These are phyloP conservation scores for Melinaea marsaeus DNA, from an alignment of 2,888 invertebrate genomes.

Conservation along the genomic window DNA sequence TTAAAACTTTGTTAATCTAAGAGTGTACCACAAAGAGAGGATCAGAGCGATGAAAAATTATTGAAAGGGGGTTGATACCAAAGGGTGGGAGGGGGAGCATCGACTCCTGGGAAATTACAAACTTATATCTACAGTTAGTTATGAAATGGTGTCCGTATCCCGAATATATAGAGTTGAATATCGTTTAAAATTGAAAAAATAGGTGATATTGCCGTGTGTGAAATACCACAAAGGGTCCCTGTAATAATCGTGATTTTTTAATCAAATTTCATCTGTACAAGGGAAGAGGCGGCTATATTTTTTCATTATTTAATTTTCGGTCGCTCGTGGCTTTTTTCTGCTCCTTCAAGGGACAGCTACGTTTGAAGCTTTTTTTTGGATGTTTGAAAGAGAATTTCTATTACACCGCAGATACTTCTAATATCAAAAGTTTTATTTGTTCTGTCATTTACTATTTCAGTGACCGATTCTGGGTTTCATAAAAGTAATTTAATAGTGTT, in stretches of 20 bases:
- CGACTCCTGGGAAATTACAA: conserved; percentile 65
- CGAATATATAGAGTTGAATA: conserved; percentile 30
- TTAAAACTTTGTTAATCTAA: conserved; percentile 78
- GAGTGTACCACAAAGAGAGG: conserved; percentile 72
- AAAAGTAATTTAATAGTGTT: too few species aligned
- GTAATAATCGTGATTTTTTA: conserved; percentile 80
- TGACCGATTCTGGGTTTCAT: too few species aligned
- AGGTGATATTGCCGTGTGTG: conserved; percentile 42
- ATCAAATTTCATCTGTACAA: conserved; percentile 78
- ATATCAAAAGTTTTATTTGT: background rate
- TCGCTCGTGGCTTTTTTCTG: conserved; percentile 61
- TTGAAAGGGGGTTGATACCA: conserved; percentile 69
- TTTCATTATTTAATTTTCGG: conserved; percentile 78
- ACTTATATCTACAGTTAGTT: conserved; percentile 39
- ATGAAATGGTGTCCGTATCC: conserved; percentile 27
- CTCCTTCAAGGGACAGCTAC: conserved; percentile 69
- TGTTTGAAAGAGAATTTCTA: conserved; percentile 44
- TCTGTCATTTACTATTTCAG: too few species aligned
- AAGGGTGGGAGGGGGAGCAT: conserved; percentile 58
- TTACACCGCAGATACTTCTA: conserved; percentile 42
- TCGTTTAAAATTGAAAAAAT: conserved; percentile 26
- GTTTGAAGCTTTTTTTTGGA: conserved; percentile 68
- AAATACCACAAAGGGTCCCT: conserved; percentile 60
- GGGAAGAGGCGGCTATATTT: conserved; percentile 76
- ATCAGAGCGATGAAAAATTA: conserved; percentile 78